Base-by-base conservation (phyloP, 2,797 vertebrate genomes). In the Gallinago nigripennis region DNA sequence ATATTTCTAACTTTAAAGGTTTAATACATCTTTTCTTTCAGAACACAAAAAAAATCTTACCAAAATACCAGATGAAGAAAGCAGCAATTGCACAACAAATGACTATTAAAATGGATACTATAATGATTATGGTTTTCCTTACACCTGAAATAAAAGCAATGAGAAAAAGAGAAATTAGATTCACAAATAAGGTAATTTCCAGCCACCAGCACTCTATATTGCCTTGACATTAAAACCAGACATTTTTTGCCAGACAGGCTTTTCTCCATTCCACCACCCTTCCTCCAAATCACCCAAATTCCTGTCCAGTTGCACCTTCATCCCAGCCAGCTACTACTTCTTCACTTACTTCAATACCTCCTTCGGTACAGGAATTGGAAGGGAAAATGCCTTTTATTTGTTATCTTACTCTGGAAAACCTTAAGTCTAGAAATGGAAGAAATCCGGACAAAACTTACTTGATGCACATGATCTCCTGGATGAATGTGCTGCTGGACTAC, bases 21-120 rank as follows among this genome's bases (percentile, higher is more conserved):
- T 85, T 39, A 61, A 54, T 6, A 31, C 1, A 50, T 16, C 3
- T 82, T 91, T 84, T 28, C 16, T 57, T 93, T n/a, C 41, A 65
- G 15, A 80, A 66, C 6, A 16, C 27, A 27, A 18, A 43, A 72
- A 45, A 25, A 11, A 33, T 93, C 98, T 99, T 97, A 99, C 99
- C 93, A 94, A 98, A 99, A 92, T 98, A 98, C 97, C 97, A 98
- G 18, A 98, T 93, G 84, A 99, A 95, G 68, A 98, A 56, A 4
- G 96, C 98, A 8, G 95, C 94, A 71, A 98, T 45, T 76, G 97
- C 97, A n/a, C 97, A 93, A 60, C 97, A 35, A 6, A 94, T 37
- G 0, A 98, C 41, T n/a, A 92, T 50, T 84, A 95, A 96, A 83
- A 98, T 39, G 3, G 92, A 64, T 6, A 96, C 16, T 75, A 92